Base-by-base conservation (phyloP, 2,113 vertebrate genomes). In the Chaetorhynchus papuensis region DNA sequence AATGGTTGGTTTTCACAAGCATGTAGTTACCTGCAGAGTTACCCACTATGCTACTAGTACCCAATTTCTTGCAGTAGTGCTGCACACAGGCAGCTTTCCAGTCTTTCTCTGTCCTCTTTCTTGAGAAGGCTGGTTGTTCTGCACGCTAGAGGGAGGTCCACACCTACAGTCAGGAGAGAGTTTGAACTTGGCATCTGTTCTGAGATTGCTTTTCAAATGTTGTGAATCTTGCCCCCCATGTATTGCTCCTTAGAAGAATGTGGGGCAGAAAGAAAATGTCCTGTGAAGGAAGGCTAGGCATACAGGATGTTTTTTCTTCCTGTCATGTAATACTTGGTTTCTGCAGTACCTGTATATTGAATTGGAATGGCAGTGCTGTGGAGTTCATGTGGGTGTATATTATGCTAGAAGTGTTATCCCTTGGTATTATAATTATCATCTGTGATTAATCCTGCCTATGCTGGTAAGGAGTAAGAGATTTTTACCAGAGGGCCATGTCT, bases 391-490 rank as follows among this genome's bases (percentile, higher is more conserved):
- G 84, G 89, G 87, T 94, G 93, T 91, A 31, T 85, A 14, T 83
- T 96, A 56, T 85, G 63, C 91, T 93, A 50, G 59, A 94, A 96
- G 90, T 83, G 85, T 91, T 95, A 93, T 85, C 90, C 80, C 19
- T 83, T 87, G 72, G 89, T 96, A 68, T 96, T 95, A 90, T 79
- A 93, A 96, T 94, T 92, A 93, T 90, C 70, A 85, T 86, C 60
- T 94, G 52, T 96, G 92, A 96, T 91, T 92, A 95, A 92, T 95
- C 71, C 63, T 94, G 87, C 92, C 88, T 83, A 2, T 96, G 64
- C 54, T 93, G 61, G 68, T 87, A 57, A 91, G 42, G 57, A 87
- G 28, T 81, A 86, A 92, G 74, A 94, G 63, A 27, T 75, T 97
- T 89, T 93, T 94, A 89, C 87, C 74, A 81, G 87, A 93, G 75